Base-by-base conservation (phyloP, 1,140 invertebrate species). In the Gonioctena quinquepunctata region DNA sequence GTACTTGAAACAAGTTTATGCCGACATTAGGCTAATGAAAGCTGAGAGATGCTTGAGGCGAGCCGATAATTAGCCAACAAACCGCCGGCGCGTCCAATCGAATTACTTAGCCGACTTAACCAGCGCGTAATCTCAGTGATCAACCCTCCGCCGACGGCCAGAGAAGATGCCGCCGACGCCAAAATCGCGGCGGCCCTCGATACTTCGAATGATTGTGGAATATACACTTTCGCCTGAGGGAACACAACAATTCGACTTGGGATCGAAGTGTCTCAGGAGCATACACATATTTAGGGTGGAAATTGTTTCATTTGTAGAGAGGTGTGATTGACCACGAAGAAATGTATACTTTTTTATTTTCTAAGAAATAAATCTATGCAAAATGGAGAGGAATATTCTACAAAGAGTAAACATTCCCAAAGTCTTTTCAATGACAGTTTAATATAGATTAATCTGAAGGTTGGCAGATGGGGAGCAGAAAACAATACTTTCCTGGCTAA, bases 51-150 rank as follows among this genome's bases (percentile, higher is more conserved):
- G 69, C 74, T 66, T 50, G 59, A 70, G 72, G 72, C 72, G 69
- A 77, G 66, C 76, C 74, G 76, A 77, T 77, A 77, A 77, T 77
- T 77, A 77, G 74, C 74, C 76, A 77, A 77, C 76, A 76, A 76
- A 77, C 76, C 76, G 74, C 70, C 66, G 61, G 50, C 57, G 67
- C 74, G 66, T 57, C 72, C 76, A 69, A 76, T 69, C 66, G 72
- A 77, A 77, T 77, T 77, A 77, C 74, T 77, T 77, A 77, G 11
- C 16, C 33, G 11, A 42, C 33, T 69, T 73, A 71, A 71, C 73
- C 73, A 73, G 66, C 73, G 76, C 71, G 69, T 77, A 77, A 77
- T 77, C 73, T 72, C 54, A 52, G 54, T 59, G 75, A 69, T 76
- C 73, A 76, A 59, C 63, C 48, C 27, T 13, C n/a, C 33, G 63